Conservation (phyloP, 2,113 vertebrate species). For the Hymenochirus boettgeri region DNA sequence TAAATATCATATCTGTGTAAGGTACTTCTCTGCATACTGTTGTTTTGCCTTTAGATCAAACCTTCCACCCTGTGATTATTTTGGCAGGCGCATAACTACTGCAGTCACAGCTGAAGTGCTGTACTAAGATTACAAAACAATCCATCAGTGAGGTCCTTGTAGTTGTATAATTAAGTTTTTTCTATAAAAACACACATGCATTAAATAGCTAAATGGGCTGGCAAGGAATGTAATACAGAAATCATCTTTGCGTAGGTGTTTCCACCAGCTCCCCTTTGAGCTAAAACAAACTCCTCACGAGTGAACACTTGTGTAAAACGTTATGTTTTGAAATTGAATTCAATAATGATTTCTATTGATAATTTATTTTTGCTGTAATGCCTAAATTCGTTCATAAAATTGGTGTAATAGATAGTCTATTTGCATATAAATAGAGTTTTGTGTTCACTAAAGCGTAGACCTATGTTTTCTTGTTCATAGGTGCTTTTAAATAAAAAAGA, state of each 20-base stretch:
- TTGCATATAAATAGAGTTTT: slow-evolving; percentile 95
- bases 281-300: slow-evolving; percentile 76
- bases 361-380: slow-evolving; percentile 79
- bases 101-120: neutral
- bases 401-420: slow-evolving; percentile 79
- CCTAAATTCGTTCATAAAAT: slow-evolving; percentile 65
- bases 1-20: too few species aligned
- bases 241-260: slow-evolving; percentile 49
- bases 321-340: slow-evolving; percentile 80
- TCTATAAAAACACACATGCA: neutral
- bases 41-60: too few species aligned
- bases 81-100: too few species aligned
- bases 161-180: slow-evolving; percentile 6
- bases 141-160: slow-evolving; percentile 2
- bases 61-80: too few species aligned
- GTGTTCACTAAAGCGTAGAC: slow-evolving; percentile 69
- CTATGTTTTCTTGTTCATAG: slow-evolving; percentile 42
- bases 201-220: slow-evolving; percentile 43
- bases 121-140: neutral
- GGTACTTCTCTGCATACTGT: too few species aligned
- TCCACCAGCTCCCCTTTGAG: slow-evolving; percentile 56
- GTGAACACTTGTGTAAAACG: slow-evolving; percentile 69
- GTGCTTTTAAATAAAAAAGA: slow-evolving; percentile 52
- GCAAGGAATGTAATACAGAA: slow-evolving; percentile 46
- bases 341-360: slow-evolving; percentile 78